Evolutionary conservation across 2,797 vertebrate species (phyloP), one percentile per base, ranked within the genome.

Genomic region (Gallinago stenura): DNA sequence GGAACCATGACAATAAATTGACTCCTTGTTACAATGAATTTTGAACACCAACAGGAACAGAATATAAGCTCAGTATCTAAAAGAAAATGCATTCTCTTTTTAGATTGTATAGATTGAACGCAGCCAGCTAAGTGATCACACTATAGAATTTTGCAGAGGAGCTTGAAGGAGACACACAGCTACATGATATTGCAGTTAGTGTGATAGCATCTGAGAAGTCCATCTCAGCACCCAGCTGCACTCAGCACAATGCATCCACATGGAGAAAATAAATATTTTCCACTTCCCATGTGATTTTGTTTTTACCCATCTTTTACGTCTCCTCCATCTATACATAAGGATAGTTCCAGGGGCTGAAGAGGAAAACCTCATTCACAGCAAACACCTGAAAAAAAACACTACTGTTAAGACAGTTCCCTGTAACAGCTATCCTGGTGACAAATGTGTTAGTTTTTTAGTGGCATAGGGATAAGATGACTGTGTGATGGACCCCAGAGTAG

Each of bases 191-290:
- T 73, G 79, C 93, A 72, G 85, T 72, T 76, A 73, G 28, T 48
- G 80, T 31, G 93, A 95, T 94, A 97, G 37, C 70, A 96, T 95
- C 95, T 92, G 70, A 91, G 53, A 20, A 86, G 71, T 45, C 83
- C 57, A 50, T 72, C 91, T 60, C 80, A 50, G 58, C 70, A 82
- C 31, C 18, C 53, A 61, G 69, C 70, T 77, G 70, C 77, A 43
- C 58, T 86, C 85, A 90, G 89, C 83, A 79, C 69, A 86, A 41
- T n/a, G 58, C 43, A 41, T 15, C 18, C 20, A 56, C 25, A n/a
- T 6, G 24, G 28, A 86, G 20, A 53, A 77, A 91, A 72, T 8
- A 89, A 84, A 37, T 41, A 41, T 73, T 90, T 93, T 60, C 62
- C 21, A 50, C 60, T 91, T 87, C 46, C 30, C 9, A 5, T 51